Evolutionary conservation across 1,140 invertebrate genomes (phyloP), one percentile per base, ranked within the genome.

Genomic region (Leptestheria dahalacensis): DNA sequence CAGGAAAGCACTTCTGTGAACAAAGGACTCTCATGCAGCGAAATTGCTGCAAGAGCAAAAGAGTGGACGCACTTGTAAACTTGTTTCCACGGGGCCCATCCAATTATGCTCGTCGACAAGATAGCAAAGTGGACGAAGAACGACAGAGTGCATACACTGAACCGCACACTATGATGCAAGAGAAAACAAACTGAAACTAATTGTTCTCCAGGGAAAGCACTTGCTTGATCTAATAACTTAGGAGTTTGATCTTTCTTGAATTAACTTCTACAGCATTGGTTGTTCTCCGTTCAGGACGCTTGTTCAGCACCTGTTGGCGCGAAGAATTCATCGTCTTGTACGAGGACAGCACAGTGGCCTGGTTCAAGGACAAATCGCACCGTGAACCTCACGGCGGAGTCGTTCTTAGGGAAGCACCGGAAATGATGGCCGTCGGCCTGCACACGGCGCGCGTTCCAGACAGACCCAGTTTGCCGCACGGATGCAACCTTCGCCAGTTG

Each of bases 271-370:
- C 15, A 15, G 33, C 15, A 6, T 41, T 41, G 33, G n/a, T n/a
- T n/a, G n/a, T n/a, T n/a, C n/a, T n/a, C 66, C 59, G 70, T 73
- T 62, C 72, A 86, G 84, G 81, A 58, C 80, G 84, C 70, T 77
- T 85, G 61, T 75, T 86, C 57, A 84, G 82, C 71, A 83, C 79
- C 68, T 77, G 80, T n/a, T 87, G 85, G 85, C 75, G 81, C 6
- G 82, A 86, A 68, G 83, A 86, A 69, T 86, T 83, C 82, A 80
- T 85, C 48, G 83, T 86, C 26, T 71, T 87, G 6, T 86, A 85
- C 70, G 84, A 86, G 63, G 84, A 87, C 71, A 85, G 82, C 3
- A 84, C 82, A 15, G 77, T 87, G 69, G 82, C 83, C 6, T 87
- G 83, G 84, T 86, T 82, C 67, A 83, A 83, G 66, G 82, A 83